phyloP scores from a whole-genome alignment of 1,140 invertebrate species.

The Drosophila repletoides region DNA sequence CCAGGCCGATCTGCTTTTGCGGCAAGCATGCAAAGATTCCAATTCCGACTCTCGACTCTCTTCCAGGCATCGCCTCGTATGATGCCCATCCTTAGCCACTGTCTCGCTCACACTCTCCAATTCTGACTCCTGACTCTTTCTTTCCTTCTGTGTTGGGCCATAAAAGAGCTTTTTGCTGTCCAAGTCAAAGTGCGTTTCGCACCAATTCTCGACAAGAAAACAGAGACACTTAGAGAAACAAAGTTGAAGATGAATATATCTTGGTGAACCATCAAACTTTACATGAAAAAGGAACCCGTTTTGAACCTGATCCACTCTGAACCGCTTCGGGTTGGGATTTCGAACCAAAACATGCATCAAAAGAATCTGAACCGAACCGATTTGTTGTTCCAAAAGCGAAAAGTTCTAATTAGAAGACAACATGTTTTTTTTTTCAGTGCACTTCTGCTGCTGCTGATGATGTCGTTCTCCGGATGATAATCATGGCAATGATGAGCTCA shows the following conservation, averaged over 20 bases:
- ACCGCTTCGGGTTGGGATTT: no score
- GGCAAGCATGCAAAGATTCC: constrained; percentile 29
- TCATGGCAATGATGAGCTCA: constrained; percentile 73
- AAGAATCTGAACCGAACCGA: no score
- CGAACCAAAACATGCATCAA: no score
- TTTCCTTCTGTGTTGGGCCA: background rate
- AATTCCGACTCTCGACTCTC: constrained; percentile 7
- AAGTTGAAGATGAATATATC: background rate
- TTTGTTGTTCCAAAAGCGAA: no score
- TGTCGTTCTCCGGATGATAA: constrained; percentile 70
- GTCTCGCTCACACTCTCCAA: background rate
- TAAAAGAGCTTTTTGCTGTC: constrained; percentile 56
- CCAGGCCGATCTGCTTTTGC: constrained; percentile 13
- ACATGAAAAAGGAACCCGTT: no score
- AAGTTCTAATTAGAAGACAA: no score
- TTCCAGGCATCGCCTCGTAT: constrained; percentile 16
- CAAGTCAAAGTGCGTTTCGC: constrained; percentile 78
- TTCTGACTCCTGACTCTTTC: background rate
- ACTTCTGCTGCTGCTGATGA: constrained; percentile 52
- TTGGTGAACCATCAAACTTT: no score
- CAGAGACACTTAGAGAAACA: no score
- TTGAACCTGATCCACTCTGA: no score
- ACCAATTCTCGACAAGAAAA: constrained; percentile 66
- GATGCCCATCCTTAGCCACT: constrained; percentile 6
- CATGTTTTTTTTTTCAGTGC: no score